These are phyloP conservation scores for Astreopora myriophthalma DNA, from an alignment of 64 coral and sea anemone species.

Conservation along the genomic window DNA sequence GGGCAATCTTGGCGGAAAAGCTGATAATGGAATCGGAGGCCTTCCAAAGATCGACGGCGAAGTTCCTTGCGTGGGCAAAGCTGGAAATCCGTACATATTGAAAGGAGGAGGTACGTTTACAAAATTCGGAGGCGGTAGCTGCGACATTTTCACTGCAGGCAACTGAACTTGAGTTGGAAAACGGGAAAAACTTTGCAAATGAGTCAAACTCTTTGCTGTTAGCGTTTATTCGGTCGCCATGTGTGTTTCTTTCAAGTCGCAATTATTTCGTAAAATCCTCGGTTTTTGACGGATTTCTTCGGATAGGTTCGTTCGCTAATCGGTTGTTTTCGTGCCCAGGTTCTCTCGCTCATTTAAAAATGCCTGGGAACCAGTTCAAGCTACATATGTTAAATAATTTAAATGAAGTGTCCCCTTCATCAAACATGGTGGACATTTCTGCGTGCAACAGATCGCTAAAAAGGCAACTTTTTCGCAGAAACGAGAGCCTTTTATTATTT, in stretches of 20 bases:
- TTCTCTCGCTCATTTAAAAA: background rate
- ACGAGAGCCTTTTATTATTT: conserved; percentile 1
- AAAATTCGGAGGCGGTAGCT: conserved; percentile 29
- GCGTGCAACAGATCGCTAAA: background rate
- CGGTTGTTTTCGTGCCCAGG: no score
- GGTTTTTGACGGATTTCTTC: background rate
- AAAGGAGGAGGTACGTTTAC: conserved; percentile 1
- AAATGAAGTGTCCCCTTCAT: background rate
- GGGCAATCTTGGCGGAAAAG: background rate
- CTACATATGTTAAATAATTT: background rate
- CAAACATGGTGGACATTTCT: conserved; percentile 8
- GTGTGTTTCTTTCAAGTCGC: background rate
- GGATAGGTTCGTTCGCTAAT: background rate
- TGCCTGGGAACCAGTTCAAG: background rate
- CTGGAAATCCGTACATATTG: background rate
- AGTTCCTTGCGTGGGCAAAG: background rate
- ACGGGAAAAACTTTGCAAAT: background rate
- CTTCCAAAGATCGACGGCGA: background rate
- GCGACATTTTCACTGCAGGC: conserved; percentile 1
- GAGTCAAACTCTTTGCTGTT: background rate
- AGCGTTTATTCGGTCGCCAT: background rate
- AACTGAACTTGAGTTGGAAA: background rate
- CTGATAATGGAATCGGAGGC: background rate
- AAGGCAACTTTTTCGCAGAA: conserved; percentile 38
- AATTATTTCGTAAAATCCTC: background rate